Evolutionary conservation across 35 echinoderm and acorn worm genomes (phyloP).

Genomic region (Hemicentrotus pulcherrimus): DNA sequence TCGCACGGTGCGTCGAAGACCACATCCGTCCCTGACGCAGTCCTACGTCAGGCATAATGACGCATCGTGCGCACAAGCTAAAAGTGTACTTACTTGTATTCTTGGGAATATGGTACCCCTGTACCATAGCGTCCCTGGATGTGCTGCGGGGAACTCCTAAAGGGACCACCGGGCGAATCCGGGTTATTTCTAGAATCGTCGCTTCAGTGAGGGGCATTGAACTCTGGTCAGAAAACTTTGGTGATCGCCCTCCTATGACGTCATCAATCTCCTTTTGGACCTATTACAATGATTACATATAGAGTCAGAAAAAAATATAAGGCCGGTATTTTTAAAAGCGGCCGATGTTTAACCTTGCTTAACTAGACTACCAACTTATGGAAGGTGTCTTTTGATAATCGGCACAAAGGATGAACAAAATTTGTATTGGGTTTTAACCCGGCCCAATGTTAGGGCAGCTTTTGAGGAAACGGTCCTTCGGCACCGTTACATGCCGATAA

Average conservation of each 20-base stretch:
- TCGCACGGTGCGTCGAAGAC: no score
- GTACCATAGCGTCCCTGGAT: not conserved
- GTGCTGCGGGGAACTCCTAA: not conserved
- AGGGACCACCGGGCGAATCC: slow-evolving; percentile 6
- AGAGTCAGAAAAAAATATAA: not conserved
- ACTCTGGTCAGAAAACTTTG: slow-evolving; percentile 12
- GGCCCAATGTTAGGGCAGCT: no score
- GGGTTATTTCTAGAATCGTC: slow-evolving; percentile 41
- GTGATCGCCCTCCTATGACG: slow-evolving; percentile 19
- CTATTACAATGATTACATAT: not conserved
- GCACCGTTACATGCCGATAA: no score
- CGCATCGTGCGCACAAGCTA: not conserved
- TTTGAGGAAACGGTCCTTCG: no score
- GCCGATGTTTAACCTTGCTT: no score
- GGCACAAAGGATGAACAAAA: no score
- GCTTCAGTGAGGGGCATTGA: slow-evolving; percentile 33
- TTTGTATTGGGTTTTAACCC: not conserved
- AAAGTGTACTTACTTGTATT: not conserved
- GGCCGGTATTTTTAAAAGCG: no score
- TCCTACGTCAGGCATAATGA: not conserved
- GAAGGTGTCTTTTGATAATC: no score
- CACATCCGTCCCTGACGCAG: no score
- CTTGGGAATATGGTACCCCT: slow-evolving; percentile 17
- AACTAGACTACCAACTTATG: no score
- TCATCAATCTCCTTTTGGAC: slow-evolving; percentile 56